These are phyloP conservation scores for Acanthosepion esculentum DNA, from an alignment of 2,888 invertebrate species.

Conservation along the genomic window DNA sequence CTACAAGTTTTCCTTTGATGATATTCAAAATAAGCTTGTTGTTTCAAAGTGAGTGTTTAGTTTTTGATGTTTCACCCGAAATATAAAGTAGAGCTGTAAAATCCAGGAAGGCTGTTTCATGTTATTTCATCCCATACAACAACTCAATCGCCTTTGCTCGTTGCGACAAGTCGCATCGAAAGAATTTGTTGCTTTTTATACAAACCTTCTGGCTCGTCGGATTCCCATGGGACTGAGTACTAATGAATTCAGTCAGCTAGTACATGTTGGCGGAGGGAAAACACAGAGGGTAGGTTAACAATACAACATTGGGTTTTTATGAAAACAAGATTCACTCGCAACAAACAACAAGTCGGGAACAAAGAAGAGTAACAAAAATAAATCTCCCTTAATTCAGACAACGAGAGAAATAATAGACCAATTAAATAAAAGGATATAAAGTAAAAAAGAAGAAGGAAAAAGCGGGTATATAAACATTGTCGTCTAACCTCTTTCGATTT, in stretches of 20 bases:
- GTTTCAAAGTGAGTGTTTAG: too few species aligned
- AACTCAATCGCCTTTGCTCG: too few species aligned
- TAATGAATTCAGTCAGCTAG: slow-evolving; percentile 33
- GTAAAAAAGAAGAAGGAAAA: neutral
- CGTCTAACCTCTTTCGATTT: neutral
- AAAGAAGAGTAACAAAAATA: neutral
- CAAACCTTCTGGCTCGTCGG: neutral
- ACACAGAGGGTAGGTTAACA: slow-evolving; percentile 20
- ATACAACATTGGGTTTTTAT: neutral
- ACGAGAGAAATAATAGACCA: slow-evolving; percentile 23
- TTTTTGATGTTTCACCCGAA: too few species aligned
- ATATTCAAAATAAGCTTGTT: too few species aligned
- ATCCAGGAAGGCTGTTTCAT: too few species aligned
- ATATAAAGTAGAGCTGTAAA: too few species aligned
- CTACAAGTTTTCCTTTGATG: too few species aligned
- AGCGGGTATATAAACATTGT: neutral
- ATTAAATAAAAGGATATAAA: neutral
- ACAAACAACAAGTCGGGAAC: slow-evolving; percentile 8
- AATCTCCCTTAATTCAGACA: neutral
- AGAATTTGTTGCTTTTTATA: neutral
- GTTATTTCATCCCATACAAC: too few species aligned
- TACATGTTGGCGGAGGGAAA: slow-evolving; percentile 2
- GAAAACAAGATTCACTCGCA: slow-evolving; percentile 21
- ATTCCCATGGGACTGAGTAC: slow-evolving; percentile 10
- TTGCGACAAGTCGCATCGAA: neutral